Evolutionary conservation across 2,888 invertebrate genomes (phyloP).

Genomic region (Beris morrisii): DNA sequence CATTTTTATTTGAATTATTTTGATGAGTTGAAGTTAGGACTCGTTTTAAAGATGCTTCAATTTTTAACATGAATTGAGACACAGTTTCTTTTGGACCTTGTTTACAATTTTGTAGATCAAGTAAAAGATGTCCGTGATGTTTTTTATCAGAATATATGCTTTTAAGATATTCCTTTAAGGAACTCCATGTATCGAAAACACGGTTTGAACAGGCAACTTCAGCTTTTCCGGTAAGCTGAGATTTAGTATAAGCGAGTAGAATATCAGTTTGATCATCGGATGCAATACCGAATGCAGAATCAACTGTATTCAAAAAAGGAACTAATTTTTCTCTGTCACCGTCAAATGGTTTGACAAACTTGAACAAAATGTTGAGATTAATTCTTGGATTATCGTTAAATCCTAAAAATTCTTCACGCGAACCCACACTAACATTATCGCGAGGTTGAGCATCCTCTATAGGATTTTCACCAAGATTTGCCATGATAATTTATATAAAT

Average conservation of each 20-base stretch:
- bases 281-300: not conserved
- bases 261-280: not conserved
- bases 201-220: slow-evolving; percentile 26
- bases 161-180: slow-evolving; percentile 27
- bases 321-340: too few relatives aligned
- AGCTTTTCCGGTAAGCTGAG: slow-evolving; percentile 32
- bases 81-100: slow-evolving; percentile 17
- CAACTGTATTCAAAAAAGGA: too few relatives aligned
- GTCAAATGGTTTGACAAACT: too few relatives aligned
- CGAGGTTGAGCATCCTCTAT: too few relatives aligned
- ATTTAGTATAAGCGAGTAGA: slow-evolving; percentile 16
- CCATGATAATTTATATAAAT: too few relatives aligned
- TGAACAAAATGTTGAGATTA: too few relatives aligned
- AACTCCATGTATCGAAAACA: slow-evolving; percentile 15
- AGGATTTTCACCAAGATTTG: too few relatives aligned
- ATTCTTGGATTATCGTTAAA: too few relatives aligned
- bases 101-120: slow-evolving; percentile 28
- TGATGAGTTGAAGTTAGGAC: slow-evolving; percentile 20
- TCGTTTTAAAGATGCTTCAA: slow-evolving; percentile 25
- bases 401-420: too few relatives aligned
- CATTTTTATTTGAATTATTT: slow-evolving; percentile 9
- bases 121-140: slow-evolving; percentile 25
- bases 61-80: slow-evolving; percentile 23
- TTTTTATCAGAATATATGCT: slow-evolving; percentile 29
- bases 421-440: too few relatives aligned